Base-by-base conservation (phyloP, 2,888 invertebrate genomes). In the Hololepta plana region DNA sequence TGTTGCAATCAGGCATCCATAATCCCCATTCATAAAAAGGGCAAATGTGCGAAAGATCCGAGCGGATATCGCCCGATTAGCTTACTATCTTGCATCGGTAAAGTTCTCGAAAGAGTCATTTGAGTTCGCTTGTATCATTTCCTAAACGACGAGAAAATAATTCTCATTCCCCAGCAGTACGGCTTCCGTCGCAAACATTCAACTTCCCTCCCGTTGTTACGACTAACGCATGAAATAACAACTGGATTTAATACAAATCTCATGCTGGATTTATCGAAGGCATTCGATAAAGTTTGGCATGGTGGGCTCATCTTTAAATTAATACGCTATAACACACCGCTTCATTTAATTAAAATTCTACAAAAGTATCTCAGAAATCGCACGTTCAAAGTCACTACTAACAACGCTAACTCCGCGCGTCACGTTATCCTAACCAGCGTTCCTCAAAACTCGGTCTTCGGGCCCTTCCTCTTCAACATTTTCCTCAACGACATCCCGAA, bases 221-320 rank as follows among this genome's bases (percentile, higher is more conserved):
- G 17, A 17, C 7, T 17, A 17, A 17, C 17, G n/a, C 7, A 17
- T 7, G n/a, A 17, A 17, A 17, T 17, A 17, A 17, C 7, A 7
- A 17, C 17, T 7, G n/a, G n/a, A 7, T 17, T 7, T n/a, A 17
- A 17, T 17, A 17, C 17, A 7, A 7, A 7, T 7, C 17, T 17
- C 17, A 17, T n/a, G 7, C 17, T 17, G n/a, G 17, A 17, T n/a
- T 7, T 17, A 7, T 7, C 7, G n/a, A 17, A 17, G n/a, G 17
- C 17, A 17, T 17, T 17, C 17, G 17, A 17, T n/a, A 17, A 7
- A 17, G 17, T 17, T n/a, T 17, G 17, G 17, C 17, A 17, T n/a
- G n/a, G n/a, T n/a, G 17, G 7, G 17, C 17, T 17, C 7, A 17
- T 17, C 7, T 17, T 7, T n/a, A 17, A 17, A 17, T n/a, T 17